phyloP scores from a whole-genome alignment of 2,888 invertebrate genomes.

The Gordius sp. region DNA sequence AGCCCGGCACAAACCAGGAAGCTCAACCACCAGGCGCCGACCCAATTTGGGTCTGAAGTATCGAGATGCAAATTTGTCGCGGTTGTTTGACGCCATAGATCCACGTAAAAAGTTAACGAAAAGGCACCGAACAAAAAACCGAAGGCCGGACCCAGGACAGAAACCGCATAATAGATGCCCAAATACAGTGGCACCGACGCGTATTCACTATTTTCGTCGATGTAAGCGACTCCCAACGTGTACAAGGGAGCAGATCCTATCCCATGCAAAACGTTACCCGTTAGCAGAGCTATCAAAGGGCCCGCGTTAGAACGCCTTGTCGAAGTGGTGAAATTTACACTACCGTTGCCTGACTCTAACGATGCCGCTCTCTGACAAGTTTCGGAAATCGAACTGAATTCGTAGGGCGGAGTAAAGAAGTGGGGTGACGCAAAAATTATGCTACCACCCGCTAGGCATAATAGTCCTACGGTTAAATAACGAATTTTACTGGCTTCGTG shows the following conservation, averaged over 20 bases:
- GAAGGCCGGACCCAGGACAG: conserved; percentile 51
- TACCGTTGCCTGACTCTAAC: background rate
- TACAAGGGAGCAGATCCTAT: conserved; percentile 60
- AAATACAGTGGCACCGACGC: conserved; percentile 25
- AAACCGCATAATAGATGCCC: conserved; percentile 56
- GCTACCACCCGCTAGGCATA: too few species aligned
- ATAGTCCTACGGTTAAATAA: too few species aligned
- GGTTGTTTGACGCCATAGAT: too few species aligned
- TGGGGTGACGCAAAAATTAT: conserved; percentile 54
- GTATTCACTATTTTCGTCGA: conserved; percentile 51
- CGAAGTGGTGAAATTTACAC: conserved; percentile 15
- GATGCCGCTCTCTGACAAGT: conserved; percentile 26
- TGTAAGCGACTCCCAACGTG: conserved; percentile 57
- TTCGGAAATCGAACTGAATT: too few species aligned
- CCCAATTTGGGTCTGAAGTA: conserved; percentile 29
- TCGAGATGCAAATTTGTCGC: too few species aligned
- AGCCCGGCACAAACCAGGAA: conserved; percentile 27
- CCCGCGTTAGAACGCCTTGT: conserved; percentile 2
- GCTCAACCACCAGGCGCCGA: conserved; percentile 33
- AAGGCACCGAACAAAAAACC: conserved; percentile 61
- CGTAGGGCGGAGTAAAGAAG: conserved; percentile 44
- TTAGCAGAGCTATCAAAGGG: background rate
- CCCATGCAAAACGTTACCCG: conserved; percentile 56
- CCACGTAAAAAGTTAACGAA: conserved; percentile 43
- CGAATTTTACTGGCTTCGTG: too few species aligned